Evolutionary conservation across 2,797 vertebrate genomes (phyloP), one percentile per base, ranked within the genome.

Genomic region (Lacerta viridis): DNA sequence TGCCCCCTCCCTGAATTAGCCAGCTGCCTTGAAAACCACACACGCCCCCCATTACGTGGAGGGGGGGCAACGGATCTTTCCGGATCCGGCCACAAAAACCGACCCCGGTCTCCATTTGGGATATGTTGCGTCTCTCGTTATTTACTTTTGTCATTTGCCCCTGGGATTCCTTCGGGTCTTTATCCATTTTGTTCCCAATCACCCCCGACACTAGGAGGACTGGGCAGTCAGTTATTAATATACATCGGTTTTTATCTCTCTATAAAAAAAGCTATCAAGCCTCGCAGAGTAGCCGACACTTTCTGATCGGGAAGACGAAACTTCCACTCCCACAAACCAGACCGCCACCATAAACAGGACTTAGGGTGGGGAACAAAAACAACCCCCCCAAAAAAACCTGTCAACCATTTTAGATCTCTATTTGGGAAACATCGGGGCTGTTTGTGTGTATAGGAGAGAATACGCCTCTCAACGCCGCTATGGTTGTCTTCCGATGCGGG

Each of bases 351-450:
- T 3, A 86, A 90, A 90, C 90, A 66, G n/a, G 76, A 39, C 64
- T 66, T 93, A 93, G 91, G 89, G 89, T 33, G 8, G 71, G 82
- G 64, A 75, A 83, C 78, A 76, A 88, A 55, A 92, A 23, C 81
- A 55, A 84, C 64, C 64, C 82, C 41, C 41, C 87, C 74, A 7
- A 29, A 39, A 64, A 68, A 96, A 97, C 94, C 96, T 96, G 96
- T 97, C 97, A 97, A 96, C 96, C 97, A 97, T 97, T 96, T 97
- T 97, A 96, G 96, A 90, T 94, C 89, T 80, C 92, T 93, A 87
- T 91, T 93, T 95, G 61, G 93, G 90, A 86, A 94, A 91, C 91
- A 90, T n/a, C 20, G 20, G 81, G 36, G 18, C 80, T 69, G 68
- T 39, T 84, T 46, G 84, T 9, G 72, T 43, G 85, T 5, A 39